phyloP scores from a whole-genome alignment of 1,140 invertebrate species.

The Ceratina australensis region DNA sequence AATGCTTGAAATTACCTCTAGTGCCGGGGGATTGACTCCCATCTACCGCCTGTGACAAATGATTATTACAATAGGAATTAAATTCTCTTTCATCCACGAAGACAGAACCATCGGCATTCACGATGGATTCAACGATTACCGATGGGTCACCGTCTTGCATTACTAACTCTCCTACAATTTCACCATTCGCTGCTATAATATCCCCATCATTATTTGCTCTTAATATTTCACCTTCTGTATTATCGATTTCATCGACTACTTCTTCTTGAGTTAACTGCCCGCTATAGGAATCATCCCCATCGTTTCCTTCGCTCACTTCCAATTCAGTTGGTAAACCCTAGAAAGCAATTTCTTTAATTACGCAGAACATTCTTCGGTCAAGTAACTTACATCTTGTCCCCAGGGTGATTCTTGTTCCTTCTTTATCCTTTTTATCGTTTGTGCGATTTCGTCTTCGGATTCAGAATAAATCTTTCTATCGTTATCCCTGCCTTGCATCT shows the following conservation, averaged over 20 bases:
- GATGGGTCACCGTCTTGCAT: constrained; percentile 76
- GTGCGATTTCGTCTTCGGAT: constrained; percentile 77
- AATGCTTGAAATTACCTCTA: constrained; percentile 59
- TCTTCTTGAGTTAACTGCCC: constrained; percentile 72
- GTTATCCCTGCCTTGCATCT: constrained; percentile 69
- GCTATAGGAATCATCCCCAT: constrained; percentile 72
- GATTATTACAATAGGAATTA: constrained; percentile 70
- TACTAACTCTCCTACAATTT: constrained; percentile 74
- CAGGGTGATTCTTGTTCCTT: constrained; percentile 72
- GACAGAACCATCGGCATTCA: constrained; percentile 73
- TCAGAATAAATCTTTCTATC: constrained; percentile 75
- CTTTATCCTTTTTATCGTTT: constrained; percentile 76
- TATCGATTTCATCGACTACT: constrained; percentile 68
- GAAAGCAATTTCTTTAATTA: constrained; percentile 24
- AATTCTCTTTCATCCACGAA: constrained; percentile 75
- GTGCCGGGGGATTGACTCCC: constrained; percentile 63
- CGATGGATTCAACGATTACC: constrained; percentile 75
- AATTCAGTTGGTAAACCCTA: constrained; percentile 70
- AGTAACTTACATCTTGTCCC: constrained; percentile 75
- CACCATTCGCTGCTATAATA: constrained; percentile 70
- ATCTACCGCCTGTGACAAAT: constrained; percentile 61
- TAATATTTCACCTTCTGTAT: constrained; percentile 67
- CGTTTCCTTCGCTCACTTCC: constrained; percentile 71
- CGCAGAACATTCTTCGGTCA: no score
- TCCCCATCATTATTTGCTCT: constrained; percentile 61